Evolutionary conservation across 2,113 vertebrate species (phyloP).

Genomic region (Caranx melampygus): DNA sequence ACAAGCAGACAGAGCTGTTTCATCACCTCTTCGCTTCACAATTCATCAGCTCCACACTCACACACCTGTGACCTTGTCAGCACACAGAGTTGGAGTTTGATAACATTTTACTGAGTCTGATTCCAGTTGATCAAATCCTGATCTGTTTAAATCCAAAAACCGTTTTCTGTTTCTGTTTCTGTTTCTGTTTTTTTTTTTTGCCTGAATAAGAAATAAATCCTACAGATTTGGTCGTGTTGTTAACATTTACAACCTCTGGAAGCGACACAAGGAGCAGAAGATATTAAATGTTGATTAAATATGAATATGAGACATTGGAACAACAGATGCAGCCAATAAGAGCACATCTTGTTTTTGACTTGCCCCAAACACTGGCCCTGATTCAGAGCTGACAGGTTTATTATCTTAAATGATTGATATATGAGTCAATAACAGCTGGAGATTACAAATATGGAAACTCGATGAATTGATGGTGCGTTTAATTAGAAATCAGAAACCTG

Average conservation of each 20-base stretch:
- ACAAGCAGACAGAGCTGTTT: neutral
- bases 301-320: neutral
- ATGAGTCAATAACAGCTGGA: neutral
- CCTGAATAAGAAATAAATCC: neutral
- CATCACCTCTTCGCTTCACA: slow-evolving; percentile 29
- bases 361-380: neutral
- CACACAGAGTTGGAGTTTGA: neutral
- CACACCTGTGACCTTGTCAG: slow-evolving; percentile 37
- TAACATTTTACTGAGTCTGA: slow-evolving; percentile 1
- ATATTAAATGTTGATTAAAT: neutral
- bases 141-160: neutral
- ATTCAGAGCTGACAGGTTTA: neutral
- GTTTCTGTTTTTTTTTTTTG: neutral
- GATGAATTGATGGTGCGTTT: no score
- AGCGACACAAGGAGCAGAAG: neutral
- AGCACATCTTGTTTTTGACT: neutral
- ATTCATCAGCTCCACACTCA: slow-evolving; percentile 18
- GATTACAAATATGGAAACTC: no score
- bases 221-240: neutral
- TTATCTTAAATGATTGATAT: neutral
- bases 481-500: no score
- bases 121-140: neutral
- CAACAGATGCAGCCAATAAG: neutral
- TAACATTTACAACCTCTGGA: neutral
- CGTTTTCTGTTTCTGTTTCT: neutral